Base-by-base conservation (phyloP, 2,113 vertebrate species). In the Bucco capensis region DNA sequence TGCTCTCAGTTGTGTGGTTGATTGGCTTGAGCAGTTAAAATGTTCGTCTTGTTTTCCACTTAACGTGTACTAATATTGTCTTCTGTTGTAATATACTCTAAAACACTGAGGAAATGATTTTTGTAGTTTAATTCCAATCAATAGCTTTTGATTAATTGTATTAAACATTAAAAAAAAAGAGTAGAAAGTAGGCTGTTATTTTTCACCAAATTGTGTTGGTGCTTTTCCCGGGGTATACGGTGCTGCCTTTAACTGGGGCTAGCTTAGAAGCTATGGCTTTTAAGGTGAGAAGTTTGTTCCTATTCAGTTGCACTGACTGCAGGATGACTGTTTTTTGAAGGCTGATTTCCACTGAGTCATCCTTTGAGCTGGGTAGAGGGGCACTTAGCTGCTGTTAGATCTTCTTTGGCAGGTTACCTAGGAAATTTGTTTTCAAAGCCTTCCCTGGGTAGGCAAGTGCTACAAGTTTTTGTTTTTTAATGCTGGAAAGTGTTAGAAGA, bases 301-400 rank as follows among this genome's bases (percentile, higher is more conserved):
- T 83, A 2, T 88, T 93, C 21, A 31, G 27, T 90, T 88, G 57
- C 69, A 46, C 4, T n/a, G 50, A 80, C 87, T 17, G 50, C 81
- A 89, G 83, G 83, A 74, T 92, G 88, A 83, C 69, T 0, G 0
- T 61, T 95, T 96, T 92, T 91, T 88, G 71, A 87, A 78, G 77
- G 69, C 60, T 88, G 6, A 31, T 95, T 96, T 96, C 92, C 90
- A 82, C 79, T 84, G 94, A 94, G 56, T 96, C 93, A 94, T 93
- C 37, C 56, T 5, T 33, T 30, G 72, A 78, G 78, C 93, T 92
- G 71, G 87, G 37, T 35, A 89, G 70, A 84, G 79, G 77, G 85
- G 73, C 56, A n/a, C 60, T 71, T 28, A 5, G 33, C 58, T 73
- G 54, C 65, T 80, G 51, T 94, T 72, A 80, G 19, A 57, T 85